These are phyloP conservation scores for Pangasius mekongensis DNA, from an alignment of 2,797 vertebrate genomes.

Conservation along the genomic window DNA sequence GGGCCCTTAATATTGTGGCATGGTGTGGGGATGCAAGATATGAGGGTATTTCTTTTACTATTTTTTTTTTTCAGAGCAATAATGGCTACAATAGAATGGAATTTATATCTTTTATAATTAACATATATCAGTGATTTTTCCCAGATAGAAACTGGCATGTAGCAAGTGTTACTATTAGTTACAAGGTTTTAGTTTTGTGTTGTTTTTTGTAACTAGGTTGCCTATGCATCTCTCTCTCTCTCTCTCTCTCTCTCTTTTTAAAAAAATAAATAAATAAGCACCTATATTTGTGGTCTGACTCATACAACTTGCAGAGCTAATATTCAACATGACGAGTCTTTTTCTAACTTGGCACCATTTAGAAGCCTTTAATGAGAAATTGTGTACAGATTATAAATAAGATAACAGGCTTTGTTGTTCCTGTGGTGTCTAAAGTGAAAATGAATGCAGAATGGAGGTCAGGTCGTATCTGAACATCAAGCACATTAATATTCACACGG, in stretches of 20 bases:
- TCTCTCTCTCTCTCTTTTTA: no score
- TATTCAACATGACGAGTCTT: not conserved
- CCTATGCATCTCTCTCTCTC: not conserved
- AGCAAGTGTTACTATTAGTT: not conserved
- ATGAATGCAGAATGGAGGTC: not conserved
- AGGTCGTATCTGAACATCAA: constrained; percentile 5
- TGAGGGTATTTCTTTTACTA: no score
- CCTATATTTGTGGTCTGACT: not conserved
- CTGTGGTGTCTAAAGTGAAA: not conserved
- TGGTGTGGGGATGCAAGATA: no score
- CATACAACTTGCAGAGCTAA: not conserved
- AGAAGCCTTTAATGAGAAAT: constrained; percentile 44
- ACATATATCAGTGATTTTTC: not conserved
- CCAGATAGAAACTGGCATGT: not conserved
- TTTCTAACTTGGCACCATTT: constrained; percentile 36
- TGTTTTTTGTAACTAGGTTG: not conserved
- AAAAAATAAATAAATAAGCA: no score
- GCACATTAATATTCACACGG: not conserved
- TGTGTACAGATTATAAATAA: constrained; percentile 20
- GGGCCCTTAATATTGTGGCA: not conserved
- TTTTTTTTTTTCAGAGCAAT: no score
- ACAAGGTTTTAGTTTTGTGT: not conserved
- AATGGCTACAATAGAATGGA: no score
- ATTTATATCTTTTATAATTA: not conserved
- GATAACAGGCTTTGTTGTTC: not conserved